Evolutionary conservation across 2,113 vertebrate genomes (phyloP).

Genomic region (Hippocampus comes): DNA sequence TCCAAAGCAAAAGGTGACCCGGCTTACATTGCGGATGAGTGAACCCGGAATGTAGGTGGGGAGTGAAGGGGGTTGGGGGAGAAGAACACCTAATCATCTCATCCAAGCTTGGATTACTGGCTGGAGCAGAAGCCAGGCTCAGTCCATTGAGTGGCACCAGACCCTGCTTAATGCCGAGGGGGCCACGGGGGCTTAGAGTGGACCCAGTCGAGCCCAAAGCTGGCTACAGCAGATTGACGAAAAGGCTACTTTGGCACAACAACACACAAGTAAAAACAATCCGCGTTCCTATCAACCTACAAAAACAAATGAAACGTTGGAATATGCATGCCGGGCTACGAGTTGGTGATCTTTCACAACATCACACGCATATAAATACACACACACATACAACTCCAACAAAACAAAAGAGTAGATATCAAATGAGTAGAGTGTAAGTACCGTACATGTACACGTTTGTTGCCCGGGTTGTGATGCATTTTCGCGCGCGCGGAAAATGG

Average conservation of each 20-base stretch:
- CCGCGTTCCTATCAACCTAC: no score
- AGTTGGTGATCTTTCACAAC: no score
- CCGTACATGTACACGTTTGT: no score
- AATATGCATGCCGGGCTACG: no score
- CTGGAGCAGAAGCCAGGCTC: constrained; percentile 54
- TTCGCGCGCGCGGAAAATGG: background rate
- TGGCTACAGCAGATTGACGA: constrained; percentile 25
- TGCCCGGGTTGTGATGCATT: background rate
- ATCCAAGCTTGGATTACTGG: constrained; percentile 65
- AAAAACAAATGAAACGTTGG: no score
- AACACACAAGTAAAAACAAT: background rate
- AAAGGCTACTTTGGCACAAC: background rate
- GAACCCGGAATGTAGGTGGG: constrained; percentile 64
- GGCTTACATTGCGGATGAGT: constrained; percentile 57
- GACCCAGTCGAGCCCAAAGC: constrained; percentile 49
- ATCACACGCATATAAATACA: no score
- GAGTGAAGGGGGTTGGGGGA: constrained; percentile 5
- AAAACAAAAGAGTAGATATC: no score
- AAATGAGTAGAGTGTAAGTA: background rate
- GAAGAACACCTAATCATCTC: constrained; percentile 64
- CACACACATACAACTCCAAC: no score
- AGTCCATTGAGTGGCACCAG: constrained; percentile 70
- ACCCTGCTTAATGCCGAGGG: constrained; percentile 64
- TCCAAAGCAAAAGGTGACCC: constrained; percentile 31
- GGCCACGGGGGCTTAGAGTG: constrained; percentile 54